Evolutionary conservation across 2,888 invertebrate species (phyloP).

Genomic region (Sminthurides aquaticus): DNA sequence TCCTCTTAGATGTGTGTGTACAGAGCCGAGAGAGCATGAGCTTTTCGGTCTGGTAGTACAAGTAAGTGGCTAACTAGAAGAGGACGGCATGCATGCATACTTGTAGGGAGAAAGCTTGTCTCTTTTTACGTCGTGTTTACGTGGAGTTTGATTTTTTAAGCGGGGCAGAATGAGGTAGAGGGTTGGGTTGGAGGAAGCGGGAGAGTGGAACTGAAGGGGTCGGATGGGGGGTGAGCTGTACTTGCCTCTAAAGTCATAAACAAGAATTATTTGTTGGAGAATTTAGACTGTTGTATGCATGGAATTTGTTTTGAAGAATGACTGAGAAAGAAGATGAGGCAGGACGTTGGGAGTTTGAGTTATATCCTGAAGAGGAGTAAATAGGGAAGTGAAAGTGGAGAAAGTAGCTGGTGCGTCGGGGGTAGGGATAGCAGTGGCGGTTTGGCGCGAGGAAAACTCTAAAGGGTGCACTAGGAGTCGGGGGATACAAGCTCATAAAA

Average conservation of each 20-base stretch:
- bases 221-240: background rate
- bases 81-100: too few species aligned
- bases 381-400: background rate
- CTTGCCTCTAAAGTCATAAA: conserved; percentile 19
- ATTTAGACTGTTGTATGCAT: background rate
- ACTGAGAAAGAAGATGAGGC: background rate
- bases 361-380: background rate
- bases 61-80: too few species aligned
- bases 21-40: too few species aligned
- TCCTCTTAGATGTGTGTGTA: too few species aligned
- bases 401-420: too few species aligned
- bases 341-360: background rate
- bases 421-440: too few species aligned
- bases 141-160: background rate
- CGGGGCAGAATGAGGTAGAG: background rate
- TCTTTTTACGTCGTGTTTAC: too few species aligned
- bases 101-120: too few species aligned
- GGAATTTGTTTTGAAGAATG: conserved; percentile 6
- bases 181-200: background rate
- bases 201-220: background rate
- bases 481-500: conserved; percentile 9
- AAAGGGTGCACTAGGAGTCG: background rate
- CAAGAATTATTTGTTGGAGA: conserved; percentile 22
- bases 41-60: too few species aligned
- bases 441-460: too few species aligned